These are phyloP conservation scores for Enteromius viviparus DNA, from an alignment of 2,797 vertebrate species.

Conservation along the genomic window DNA sequence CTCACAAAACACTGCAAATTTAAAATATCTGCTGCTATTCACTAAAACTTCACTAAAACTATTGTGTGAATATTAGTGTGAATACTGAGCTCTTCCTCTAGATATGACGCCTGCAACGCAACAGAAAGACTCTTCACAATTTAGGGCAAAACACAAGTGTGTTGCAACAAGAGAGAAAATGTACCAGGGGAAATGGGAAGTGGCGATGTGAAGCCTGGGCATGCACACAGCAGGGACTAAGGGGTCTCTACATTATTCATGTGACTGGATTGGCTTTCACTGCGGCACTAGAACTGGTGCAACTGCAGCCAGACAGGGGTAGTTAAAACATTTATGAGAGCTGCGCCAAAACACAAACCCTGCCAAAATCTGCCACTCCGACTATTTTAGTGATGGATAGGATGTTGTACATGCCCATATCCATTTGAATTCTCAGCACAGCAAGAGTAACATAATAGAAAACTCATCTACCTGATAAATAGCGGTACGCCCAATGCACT, in stretches of 20 bases:
- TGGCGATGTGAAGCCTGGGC: neutral
- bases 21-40: neutral
- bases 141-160: neutral
- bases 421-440: neutral
- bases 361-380: conserved; percentile 11
- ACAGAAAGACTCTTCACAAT: neutral
- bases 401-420: neutral
- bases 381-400: neutral
- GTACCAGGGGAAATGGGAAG: neutral
- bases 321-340: conserved; percentile 68
- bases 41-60: too few species aligned
- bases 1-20: neutral
- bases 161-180: neutral
- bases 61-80: too few species aligned
- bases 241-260: conserved; percentile 77
- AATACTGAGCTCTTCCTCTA: neutral
- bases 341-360: conserved; percentile 45
- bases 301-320: conserved; percentile 58
- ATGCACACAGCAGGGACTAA: conserved; percentile 54
- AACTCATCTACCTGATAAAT: neutral
- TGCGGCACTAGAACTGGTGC: conserved; percentile 54
- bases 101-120: neutral
- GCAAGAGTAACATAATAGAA: neutral
- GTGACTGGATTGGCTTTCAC: conserved; percentile 63
- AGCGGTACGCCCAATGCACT: neutral